phyloP scores from a whole-genome alignment of 2,888 invertebrate species.

The Stenotaenia linearis region DNA sequence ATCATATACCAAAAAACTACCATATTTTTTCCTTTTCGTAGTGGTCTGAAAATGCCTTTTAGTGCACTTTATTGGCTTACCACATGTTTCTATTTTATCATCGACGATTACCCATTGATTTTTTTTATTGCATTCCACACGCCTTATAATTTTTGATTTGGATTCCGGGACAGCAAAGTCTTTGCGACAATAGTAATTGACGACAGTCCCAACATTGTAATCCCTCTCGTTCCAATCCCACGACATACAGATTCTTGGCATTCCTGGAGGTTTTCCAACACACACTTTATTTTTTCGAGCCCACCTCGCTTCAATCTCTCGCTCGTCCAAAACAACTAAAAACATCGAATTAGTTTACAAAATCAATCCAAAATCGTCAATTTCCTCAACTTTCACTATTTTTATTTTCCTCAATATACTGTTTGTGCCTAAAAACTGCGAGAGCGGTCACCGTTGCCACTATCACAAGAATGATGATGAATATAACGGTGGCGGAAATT shows the following conservation, averaged over 20 bases:
- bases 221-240: not conserved
- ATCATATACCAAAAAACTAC: too few relatives aligned
- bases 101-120: not conserved
- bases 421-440: not conserved
- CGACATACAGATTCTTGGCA: not conserved
- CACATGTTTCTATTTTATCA: not conserved
- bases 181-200: not conserved
- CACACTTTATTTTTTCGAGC: not conserved
- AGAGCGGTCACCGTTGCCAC: not conserved
- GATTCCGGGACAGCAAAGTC: not conserved
- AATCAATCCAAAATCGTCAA: too few relatives aligned
- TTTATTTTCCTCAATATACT: not conserved
- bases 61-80: not conserved
- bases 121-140: not conserved
- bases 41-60: too few relatives aligned
- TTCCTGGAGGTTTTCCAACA: not conserved
- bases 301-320: not conserved
- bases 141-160: not conserved
- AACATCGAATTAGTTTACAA: not conserved
- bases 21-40: too few relatives aligned
- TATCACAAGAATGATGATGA: not conserved
- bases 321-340: not conserved
- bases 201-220: not conserved
- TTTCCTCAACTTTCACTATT: too few relatives aligned
- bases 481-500: not conserved